phyloP scores from a whole-genome alignment of 2,888 invertebrate species.

The Acanthosoma haemorrhoidale region DNA sequence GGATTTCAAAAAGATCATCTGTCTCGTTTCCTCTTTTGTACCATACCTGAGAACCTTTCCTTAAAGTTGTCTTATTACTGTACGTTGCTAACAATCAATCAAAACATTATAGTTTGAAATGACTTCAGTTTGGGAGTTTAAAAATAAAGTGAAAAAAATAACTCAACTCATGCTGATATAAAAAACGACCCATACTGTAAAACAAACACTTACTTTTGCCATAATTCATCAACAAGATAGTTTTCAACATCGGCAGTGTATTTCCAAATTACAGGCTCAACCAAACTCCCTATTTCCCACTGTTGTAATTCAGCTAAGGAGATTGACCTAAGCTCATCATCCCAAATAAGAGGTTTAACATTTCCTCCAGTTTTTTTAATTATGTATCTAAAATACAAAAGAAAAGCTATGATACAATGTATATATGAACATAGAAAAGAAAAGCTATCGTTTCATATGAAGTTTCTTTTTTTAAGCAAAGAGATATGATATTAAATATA shows the following conservation, averaged over 20 bases:
- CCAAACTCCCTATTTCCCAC: slow-evolving; percentile 49
- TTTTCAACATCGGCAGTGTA: slow-evolving; percentile 51
- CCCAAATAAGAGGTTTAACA: slow-evolving; percentile 68
- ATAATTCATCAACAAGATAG: slow-evolving; percentile 49
- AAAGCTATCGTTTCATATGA: background rate
- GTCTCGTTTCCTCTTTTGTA: no score
- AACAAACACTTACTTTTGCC: slow-evolving; percentile 53
- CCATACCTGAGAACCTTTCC: no score
- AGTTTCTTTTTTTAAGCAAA: background rate
- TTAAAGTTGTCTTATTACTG: no score
- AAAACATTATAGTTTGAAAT: no score
- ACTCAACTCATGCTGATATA: no score
- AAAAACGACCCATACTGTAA: no score
- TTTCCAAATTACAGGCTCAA: slow-evolving; percentile 68
- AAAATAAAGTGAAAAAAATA: no score
- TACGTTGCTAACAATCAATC: no score
- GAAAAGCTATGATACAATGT: background rate
- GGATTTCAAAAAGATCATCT: no score
- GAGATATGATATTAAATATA: background rate
- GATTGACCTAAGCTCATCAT: slow-evolving; percentile 68
- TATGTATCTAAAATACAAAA: slow-evolving; percentile 42
- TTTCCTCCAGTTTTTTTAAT: slow-evolving; percentile 45
- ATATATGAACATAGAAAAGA: background rate
- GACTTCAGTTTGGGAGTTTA: no score
- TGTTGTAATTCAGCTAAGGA: slow-evolving; percentile 49